Evolutionary conservation across 1,140 invertebrate species (phyloP).

Genomic region (Branchinecta lynchi): DNA sequence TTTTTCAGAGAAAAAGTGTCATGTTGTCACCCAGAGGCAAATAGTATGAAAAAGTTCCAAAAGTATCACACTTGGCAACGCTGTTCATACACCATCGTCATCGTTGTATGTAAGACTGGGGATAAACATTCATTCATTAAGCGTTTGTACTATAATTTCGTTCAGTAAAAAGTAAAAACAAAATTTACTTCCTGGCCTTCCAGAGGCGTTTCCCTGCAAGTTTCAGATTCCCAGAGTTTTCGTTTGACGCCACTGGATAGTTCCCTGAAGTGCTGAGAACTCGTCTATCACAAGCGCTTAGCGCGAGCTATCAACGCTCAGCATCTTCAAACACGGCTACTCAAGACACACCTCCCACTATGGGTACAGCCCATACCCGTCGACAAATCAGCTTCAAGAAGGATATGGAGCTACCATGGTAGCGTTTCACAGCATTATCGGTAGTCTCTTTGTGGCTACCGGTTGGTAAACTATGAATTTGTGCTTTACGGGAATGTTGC

Average conservation of each 20-base stretch:
- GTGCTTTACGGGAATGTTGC: neutral
- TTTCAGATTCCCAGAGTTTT: neutral
- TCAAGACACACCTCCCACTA: neutral
- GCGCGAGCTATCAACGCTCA: neutral
- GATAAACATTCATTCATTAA: too few species aligned
- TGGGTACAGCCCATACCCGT: neutral
- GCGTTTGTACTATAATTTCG: too few species aligned
- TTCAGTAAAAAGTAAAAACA: too few species aligned
- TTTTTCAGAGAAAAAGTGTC: too few species aligned
- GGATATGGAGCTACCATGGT: neutral
- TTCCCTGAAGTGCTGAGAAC: neutral
- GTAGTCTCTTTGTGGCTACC: neutral
- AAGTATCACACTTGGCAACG: too few species aligned
- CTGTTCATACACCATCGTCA: too few species aligned
- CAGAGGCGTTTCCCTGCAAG: neutral
- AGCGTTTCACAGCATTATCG: neutral
- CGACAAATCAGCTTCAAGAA: conserved; percentile 3
- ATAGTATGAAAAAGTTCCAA: too few species aligned
- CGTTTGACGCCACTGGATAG: neutral
- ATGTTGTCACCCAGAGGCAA: too few species aligned
- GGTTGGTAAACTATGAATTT: neutral
- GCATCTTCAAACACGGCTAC: neutral
- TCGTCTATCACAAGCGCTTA: neutral
- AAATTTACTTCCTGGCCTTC: too few species aligned
- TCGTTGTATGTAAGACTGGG: too few species aligned